Conservation (phyloP, 2,888 invertebrate genomes). For the Mamestra brassicae region DNA sequence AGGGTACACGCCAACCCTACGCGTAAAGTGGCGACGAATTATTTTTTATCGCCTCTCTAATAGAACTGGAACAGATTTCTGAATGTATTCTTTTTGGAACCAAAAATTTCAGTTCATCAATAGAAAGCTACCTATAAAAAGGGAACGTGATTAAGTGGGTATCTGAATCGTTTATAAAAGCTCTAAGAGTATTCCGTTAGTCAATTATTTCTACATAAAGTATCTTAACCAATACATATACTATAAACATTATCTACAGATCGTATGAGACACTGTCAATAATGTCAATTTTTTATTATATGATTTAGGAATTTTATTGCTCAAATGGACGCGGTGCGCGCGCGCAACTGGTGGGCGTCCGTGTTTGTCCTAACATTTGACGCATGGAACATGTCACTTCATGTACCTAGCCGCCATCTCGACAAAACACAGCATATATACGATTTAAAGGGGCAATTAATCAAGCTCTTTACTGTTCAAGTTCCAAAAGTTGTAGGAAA, state of each 20-base stretch:
- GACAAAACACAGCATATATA: constrained; percentile 64
- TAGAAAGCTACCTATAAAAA: not conserved
- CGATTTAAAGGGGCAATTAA: constrained; percentile 75
- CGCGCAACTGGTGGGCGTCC: constrained; percentile 74
- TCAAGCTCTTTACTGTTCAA: constrained; percentile 78
- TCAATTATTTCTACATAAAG: not conserved
- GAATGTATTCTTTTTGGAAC: not conserved
- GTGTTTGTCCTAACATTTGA: constrained; percentile 68
- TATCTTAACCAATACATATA: constrained; percentile 48
- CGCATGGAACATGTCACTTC: constrained; percentile 66
- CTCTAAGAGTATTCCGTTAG: not conserved
- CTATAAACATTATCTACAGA: constrained; percentile 66
- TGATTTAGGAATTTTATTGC: constrained; percentile 82
- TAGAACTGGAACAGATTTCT: not conserved
- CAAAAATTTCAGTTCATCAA: not conserved
- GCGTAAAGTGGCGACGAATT: too few relatives aligned
- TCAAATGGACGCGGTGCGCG: constrained; percentile 68
- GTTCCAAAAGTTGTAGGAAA: constrained; percentile 55
- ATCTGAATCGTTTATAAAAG: not conserved
- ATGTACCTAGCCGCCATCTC: constrained; percentile 51
- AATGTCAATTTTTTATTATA: constrained; percentile 83
- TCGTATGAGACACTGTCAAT: constrained; percentile 77
- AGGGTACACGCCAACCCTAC: too few relatives aligned
- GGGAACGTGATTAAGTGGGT: not conserved
- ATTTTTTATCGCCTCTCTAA: too few relatives aligned